Base-by-base conservation (phyloP, 1,140 invertebrate species). In the Elysia chlorotica region DNA sequence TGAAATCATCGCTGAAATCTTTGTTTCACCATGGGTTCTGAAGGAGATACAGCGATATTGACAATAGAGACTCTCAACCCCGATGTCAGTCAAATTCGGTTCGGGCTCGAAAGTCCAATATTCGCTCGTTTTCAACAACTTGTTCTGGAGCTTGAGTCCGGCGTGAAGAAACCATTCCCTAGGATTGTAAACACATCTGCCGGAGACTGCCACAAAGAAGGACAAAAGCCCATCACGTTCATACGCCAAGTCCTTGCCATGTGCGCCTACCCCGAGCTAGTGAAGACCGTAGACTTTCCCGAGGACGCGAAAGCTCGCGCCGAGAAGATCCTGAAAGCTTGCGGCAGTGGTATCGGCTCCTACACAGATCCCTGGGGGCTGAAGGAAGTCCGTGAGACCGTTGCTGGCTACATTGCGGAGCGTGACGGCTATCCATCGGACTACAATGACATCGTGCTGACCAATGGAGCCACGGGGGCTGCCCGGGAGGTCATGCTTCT, bases 191-290 rank as follows among this genome's bases (percentile, higher is more conserved):
- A 94, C 83, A 96, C 97, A 0, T 99, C 99, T 87, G 97, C 99
- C 82, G 98, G 98, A 36, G 98, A 99, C 89, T 97, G 96, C 76
- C 98, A 99, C 89, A 97, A 98, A 4, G 99, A 98, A 93, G 96
- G 96, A 10, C 98, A 99, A 86, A 88, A 89, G 61, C 97, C 97
- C n/a, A 93, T 99, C 61, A 99, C 97, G 1, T 92, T 93, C 78
- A 88, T 93, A 65, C 81, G 92, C 67, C 91, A 92, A 82, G 90
- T 91, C 0, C 72, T 87, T n/a, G 92, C 95, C 0, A 85, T 96
- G 38, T 92, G 94, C 28, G 87, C 93, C 0, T 91, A 92, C 74
- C 96, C 96, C 0, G 89, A 91, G 1, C 84, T 97, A 3, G 68
- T 83, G 73, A 74, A 94, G 37, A 92, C 91, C 71, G 87, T 90